Percentiles rank a stretch among this genome's conserved stretches.
phyloP scores from a whole-genome alignment of 2,797 vertebrate genomes.

The Rhinichthys osculus region DNA sequence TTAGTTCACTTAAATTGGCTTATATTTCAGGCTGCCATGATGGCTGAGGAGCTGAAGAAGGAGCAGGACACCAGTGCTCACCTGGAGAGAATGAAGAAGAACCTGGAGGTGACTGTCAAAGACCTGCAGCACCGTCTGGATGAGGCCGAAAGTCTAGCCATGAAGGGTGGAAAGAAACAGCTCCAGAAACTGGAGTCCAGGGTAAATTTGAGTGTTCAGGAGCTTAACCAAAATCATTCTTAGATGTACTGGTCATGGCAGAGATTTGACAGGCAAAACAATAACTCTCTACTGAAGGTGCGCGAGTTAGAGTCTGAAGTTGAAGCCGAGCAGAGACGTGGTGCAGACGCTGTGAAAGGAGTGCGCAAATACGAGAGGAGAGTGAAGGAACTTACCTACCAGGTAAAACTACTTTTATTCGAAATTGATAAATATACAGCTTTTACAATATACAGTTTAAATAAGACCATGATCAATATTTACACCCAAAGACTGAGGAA shows the following conservation, averaged over 20 bases:
- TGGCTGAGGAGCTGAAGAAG: constrained; percentile 93
- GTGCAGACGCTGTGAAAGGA: constrained; percentile 83
- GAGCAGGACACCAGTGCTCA: constrained; percentile 91
- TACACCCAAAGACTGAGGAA: constrained; percentile 81
- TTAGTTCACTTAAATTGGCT: not conserved
- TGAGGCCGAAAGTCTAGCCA: constrained; percentile 89
- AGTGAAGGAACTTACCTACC: constrained; percentile 86
- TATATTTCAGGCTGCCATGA: constrained; percentile 85
- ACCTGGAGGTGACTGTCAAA: constrained; percentile 88
- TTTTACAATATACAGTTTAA: not conserved
- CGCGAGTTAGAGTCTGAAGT: constrained; percentile 84
- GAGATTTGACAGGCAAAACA: not conserved
- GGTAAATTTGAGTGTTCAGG: constrained; percentile 64
- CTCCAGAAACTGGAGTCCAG: constrained; percentile 88
- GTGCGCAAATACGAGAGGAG: constrained; percentile 83
- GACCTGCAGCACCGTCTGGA: constrained; percentile 88
- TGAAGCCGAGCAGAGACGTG: constrained; percentile 83
- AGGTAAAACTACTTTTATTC: constrained; percentile 69
- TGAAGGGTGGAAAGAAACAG: constrained; percentile 92
- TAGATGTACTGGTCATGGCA: not conserved
- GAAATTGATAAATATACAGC: not conserved
- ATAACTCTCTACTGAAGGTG: constrained; percentile 62
- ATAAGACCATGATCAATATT: not conserved
- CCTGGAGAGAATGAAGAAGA: constrained; percentile 92
- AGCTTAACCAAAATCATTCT: not conserved